Conservation (phyloP, 2,797 vertebrate genomes). For the Sandelia bainsii region DNA sequence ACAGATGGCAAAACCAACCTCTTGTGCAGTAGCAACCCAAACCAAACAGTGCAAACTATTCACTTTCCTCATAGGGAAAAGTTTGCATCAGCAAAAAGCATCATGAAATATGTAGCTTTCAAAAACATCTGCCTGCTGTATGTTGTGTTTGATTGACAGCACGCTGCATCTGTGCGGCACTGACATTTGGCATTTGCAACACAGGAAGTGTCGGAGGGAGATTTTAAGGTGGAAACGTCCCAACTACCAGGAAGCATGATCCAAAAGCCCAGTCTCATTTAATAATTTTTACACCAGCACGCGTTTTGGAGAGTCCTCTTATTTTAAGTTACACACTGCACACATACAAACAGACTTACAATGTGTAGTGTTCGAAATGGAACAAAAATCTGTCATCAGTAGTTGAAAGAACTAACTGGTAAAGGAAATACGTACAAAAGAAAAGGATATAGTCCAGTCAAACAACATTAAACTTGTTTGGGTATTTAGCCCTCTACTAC, state of each 20-base stretch:
- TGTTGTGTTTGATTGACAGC: conserved; percentile 52
- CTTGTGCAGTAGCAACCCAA: conserved; percentile 16
- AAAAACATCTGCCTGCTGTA: conserved; percentile 35
- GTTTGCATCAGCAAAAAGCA: conserved; percentile 32
- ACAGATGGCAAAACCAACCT: conserved; percentile 51
- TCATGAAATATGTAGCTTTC: conserved; percentile 30
- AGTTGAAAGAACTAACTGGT: too few relatives aligned
- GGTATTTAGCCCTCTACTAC: too few relatives aligned
- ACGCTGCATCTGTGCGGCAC: neutral
- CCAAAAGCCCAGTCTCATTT: conserved; percentile 5
- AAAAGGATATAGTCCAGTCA: too few relatives aligned
- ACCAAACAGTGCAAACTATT: conserved; percentile 33
- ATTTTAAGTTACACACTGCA: too few relatives aligned
- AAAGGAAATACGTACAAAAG: too few relatives aligned
- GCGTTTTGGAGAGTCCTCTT: too few relatives aligned
- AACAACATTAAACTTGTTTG: too few relatives aligned
- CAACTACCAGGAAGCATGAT: conserved; percentile 44
- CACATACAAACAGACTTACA: too few relatives aligned
- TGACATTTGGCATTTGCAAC: conserved; percentile 40
- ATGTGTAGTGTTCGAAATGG: too few relatives aligned
- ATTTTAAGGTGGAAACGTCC: conserved; percentile 39
- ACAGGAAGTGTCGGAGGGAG: conserved; percentile 36
- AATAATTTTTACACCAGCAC: too few relatives aligned
- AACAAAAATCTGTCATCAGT: too few relatives aligned
- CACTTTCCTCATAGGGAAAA: conserved; percentile 38